Evolutionary conservation across 2,797 vertebrate species (phyloP), one percentile per base, ranked within the genome.

Genomic region (Malacoraja senta): DNA sequence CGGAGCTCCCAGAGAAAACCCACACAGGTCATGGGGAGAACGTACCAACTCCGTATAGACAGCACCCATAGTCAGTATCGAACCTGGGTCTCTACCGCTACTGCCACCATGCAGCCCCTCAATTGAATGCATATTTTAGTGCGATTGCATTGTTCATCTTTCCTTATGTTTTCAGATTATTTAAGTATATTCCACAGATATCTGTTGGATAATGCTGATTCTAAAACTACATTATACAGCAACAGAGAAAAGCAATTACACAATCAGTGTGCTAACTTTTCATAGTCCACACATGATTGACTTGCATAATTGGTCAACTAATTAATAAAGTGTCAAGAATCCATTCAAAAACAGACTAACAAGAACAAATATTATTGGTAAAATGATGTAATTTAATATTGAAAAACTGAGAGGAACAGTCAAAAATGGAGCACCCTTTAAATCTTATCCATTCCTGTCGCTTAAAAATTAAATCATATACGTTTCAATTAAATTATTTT

Each of bases 271-370:
- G 19, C n/a, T 71, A 26, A 74, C 32, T 53, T 32, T 38, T 38
- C 65, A 68, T 91, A 53, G 38, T 91, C 26, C 63, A 12, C 68
- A 74, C 68, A 76, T 68, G 35, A 92, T 74, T 53, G 35, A 76
- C 38, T 72, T 91, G 71, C n/a, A 26, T 44, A 74, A 91, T 91
- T 53, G 71, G 26, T 92, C 38, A 29, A 72, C 9, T 91, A 74
- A 91, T 91, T 53, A 91, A 91, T 29, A 17, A 88, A 65, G 58
- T 86, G 13, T 58, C 83, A 86, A 32, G 61, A 8, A 88, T 88
- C 84, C n/a, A 68, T 88, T 74, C 84, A 88, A 68, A 68, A 65
- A 61, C 63, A 88, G 84, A 8, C 68, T 88, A 9, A 88, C 29
- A 65, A 88, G 8, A 35, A 32, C 63, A 68, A 61, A 68, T 65